phyloP scores from a whole-genome alignment of 2,113 vertebrate genomes.

The Microtus pennsylvanicus region DNA sequence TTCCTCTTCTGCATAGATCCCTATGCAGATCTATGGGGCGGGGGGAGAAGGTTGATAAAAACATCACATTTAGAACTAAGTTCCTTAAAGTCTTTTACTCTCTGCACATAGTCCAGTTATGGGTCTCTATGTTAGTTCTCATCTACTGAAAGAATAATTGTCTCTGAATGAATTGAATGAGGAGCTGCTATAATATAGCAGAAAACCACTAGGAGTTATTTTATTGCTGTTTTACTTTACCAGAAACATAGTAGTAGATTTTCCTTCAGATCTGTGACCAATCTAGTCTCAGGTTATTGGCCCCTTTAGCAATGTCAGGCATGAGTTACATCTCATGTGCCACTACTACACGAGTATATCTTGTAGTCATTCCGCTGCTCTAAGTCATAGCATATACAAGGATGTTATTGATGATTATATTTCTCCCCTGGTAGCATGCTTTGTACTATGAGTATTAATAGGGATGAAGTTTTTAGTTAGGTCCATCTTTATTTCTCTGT shows the following conservation, averaged over 20 bases:
- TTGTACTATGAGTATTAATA: neutral
- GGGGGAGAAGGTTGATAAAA: neutral
- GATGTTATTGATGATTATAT: neutral
- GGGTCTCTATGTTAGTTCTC: neutral
- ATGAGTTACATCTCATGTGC: neutral
- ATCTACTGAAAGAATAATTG: neutral
- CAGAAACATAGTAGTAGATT: neutral
- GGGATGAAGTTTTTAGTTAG: neutral
- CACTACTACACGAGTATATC: neutral
- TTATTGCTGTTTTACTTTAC: neutral
- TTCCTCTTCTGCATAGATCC: neutral
- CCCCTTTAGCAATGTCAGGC: neutral
- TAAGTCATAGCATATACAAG: neutral
- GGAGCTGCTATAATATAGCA: neutral
- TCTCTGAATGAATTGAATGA: neutral
- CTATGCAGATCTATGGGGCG: too few relatives aligned
- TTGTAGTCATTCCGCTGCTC: neutral
- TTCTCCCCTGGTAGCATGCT: neutral
- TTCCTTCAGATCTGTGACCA: neutral
- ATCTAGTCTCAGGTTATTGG: neutral
- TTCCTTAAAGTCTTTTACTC: neutral
- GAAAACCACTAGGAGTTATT: neutral
- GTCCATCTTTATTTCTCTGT: neutral
- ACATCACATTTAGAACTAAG: neutral
- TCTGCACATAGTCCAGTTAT: neutral